A percentile compares a stretch with the other conserved stretches of the same genome.
These are phyloP conservation scores for Lepidurus couesii DNA, from an alignment of 1,140 invertebrate species.

Conservation along the genomic window DNA sequence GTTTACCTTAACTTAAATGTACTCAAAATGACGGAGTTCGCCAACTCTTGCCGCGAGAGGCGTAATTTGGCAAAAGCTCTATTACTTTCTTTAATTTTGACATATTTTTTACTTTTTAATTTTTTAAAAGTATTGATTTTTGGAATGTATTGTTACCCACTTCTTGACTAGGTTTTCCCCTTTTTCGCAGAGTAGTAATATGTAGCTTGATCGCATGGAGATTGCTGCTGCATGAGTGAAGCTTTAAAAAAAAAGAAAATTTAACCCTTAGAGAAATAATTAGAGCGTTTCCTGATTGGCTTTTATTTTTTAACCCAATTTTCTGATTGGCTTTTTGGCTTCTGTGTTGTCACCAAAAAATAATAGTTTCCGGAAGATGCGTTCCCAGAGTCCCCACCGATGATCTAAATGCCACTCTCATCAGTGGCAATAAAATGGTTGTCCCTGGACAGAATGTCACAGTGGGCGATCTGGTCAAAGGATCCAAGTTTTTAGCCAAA, in stretches of 20 bases:
- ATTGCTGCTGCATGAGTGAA: background rate
- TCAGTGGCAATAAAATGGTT: background rate
- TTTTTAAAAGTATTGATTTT: background rate
- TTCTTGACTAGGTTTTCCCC: background rate
- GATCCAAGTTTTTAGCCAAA: conserved; percentile 29
- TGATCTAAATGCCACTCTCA: conserved; percentile 15
- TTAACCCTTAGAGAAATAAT: no score
- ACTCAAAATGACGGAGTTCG: no score
- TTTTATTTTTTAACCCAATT: background rate
- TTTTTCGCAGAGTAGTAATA: background rate
- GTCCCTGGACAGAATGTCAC: background rate
- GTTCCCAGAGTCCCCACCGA: conserved; percentile 19
- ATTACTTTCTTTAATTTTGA: no score
- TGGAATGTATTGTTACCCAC: background rate
- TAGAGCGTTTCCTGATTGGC: background rate
- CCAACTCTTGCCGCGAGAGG: no score
- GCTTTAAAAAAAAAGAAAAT: background rate
- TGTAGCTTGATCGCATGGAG: background rate
- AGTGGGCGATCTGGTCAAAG: conserved; percentile 27
- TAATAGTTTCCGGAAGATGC: conserved; percentile 30
- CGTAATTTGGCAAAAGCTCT: no score
- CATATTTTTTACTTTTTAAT: no score
- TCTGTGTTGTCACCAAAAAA: background rate
- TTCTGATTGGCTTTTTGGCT: background rate
- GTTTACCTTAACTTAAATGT: no score